Percentiles rank a stretch among this genome's conserved stretches.
phyloP scores from a whole-genome alignment of 2,888 invertebrate genomes.

The Drosophila helvetica region DNA sequence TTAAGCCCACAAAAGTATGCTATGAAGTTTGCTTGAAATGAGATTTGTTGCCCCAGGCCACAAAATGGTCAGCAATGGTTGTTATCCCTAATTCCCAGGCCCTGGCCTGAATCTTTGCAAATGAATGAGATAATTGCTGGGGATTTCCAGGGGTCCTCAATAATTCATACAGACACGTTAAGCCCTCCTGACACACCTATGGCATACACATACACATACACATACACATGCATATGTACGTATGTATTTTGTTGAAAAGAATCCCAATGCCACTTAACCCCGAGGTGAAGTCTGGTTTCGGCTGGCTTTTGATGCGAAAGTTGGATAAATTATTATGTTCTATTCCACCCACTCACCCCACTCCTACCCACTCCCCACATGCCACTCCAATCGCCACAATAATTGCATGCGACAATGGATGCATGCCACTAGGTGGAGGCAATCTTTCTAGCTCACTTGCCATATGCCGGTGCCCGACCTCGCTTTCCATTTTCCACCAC shows the following conservation, averaged over 20 bases:
- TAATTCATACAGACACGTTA: conserved; percentile 29
- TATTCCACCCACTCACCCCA: conserved; percentile 1
- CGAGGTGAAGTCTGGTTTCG: neutral
- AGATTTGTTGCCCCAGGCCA: conserved; percentile 58
- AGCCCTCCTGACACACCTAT: neutral
- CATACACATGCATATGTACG: neutral
- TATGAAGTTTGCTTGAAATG: conserved; percentile 74
- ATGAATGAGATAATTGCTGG: conserved; percentile 60
- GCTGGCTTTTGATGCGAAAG: conserved; percentile 21
- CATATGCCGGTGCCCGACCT: conserved; percentile 46
- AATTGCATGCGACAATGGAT: conserved; percentile 48
- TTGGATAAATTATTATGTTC: conserved; percentile 43
- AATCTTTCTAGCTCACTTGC: conserved; percentile 32
- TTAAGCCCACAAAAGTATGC: conserved; percentile 76
- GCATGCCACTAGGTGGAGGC: conserved; percentile 41
- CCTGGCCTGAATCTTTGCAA: conserved; percentile 35
- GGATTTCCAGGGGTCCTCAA: conserved; percentile 29
- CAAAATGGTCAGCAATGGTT: conserved; percentile 54
- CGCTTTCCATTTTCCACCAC: neutral
- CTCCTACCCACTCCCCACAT: conserved; percentile 24
- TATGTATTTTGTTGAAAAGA: neutral
- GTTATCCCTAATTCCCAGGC: conserved; percentile 5
- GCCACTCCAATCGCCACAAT: conserved; percentile 33
- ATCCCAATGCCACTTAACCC: neutral
- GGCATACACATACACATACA: neutral